Evolutionary conservation across 2,797 vertebrate genomes (phyloP).

Genomic region (Spheniscus humboldti): DNA sequence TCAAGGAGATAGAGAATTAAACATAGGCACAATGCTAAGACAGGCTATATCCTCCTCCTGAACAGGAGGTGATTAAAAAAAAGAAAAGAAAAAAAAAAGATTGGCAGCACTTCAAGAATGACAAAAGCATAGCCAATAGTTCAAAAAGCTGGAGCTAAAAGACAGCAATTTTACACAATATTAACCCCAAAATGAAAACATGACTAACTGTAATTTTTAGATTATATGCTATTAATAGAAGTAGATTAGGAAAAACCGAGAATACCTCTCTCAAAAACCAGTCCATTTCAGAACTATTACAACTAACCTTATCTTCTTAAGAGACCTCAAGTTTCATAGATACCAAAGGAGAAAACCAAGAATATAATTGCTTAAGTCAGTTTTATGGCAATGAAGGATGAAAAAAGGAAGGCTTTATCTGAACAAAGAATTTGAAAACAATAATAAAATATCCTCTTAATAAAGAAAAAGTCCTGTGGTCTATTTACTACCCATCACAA

Average conservation of each 20-base stretch:
- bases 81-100: too few relatives aligned
- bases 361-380: neutral
- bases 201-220: neutral
- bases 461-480: neutral
- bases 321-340: neutral
- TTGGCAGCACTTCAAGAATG: neutral
- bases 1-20: neutral
- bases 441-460: neutral
- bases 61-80: neutral
- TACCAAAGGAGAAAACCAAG: neutral
- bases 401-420: neutral
- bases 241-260: neutral
- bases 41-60: neutral
- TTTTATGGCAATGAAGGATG: neutral
- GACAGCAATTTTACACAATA: neutral
- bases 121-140: neutral
- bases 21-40: neutral
- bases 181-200: neutral
- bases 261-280: neutral
- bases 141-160: neutral
- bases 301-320: neutral
- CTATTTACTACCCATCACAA: neutral
- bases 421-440: neutral
- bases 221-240: neutral
- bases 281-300: neutral